phyloP scores from a whole-genome alignment of 2,797 vertebrate species.

The Sandelia bainsii region DNA sequence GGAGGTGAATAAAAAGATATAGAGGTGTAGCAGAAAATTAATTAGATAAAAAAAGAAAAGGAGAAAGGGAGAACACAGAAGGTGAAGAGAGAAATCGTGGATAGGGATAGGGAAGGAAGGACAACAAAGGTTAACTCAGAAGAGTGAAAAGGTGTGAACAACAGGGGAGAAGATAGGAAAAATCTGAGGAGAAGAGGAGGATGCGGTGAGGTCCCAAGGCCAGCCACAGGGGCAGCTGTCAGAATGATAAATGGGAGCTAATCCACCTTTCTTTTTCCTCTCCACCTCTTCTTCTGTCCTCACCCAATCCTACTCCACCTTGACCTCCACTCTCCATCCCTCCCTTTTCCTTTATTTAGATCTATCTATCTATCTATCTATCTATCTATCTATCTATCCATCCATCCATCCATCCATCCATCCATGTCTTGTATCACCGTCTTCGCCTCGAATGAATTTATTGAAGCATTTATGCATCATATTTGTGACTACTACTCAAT shows the following conservation, averaged over 20 bases:
- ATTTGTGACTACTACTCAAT: constrained; percentile 3
- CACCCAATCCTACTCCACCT: constrained; percentile 29
- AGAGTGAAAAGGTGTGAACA: constrained; percentile 47
- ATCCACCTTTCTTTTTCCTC: constrained; percentile 61
- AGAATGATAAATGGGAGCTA: constrained; percentile 75
- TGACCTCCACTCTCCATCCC: constrained; percentile 44
- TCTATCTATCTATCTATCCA: constrained; percentile 1
- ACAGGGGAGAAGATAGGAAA: constrained; percentile 36
- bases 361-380: neutral
- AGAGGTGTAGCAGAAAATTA: neutral
- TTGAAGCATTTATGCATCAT: neutral
- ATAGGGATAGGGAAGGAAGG: constrained; percentile 1
- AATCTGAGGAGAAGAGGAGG: constrained; percentile 49
- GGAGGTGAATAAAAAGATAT: neutral
- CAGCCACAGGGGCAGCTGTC: constrained; percentile 78
- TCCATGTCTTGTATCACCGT: no score
- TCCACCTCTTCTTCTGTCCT: constrained; percentile 49
- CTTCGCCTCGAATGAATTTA: no score
- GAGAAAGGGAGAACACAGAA: constrained; percentile 3
- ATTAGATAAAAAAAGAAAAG: neutral
- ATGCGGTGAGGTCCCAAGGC: constrained; percentile 75
- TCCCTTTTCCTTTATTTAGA: constrained; percentile 2
- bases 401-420: neutral
- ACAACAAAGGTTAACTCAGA: constrained; percentile 41
- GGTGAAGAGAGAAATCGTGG: neutral